A percentile compares a stretch with the other conserved stretches of the same genome.
phyloP scores from a whole-genome alignment of 1,140 invertebrate species.

The Amphibalanus amphitrite region DNA sequence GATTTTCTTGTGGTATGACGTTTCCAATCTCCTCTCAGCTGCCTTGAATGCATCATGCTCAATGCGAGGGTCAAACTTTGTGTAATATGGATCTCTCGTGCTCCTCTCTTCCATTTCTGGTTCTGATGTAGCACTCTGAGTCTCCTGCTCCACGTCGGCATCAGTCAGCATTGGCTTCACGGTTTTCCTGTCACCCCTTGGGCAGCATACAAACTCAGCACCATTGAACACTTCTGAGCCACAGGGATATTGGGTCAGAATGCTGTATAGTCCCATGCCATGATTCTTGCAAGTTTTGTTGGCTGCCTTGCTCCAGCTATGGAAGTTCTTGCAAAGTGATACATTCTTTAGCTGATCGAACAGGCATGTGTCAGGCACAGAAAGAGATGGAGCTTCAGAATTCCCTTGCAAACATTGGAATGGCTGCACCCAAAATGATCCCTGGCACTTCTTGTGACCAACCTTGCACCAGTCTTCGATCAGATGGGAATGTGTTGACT shows the following conservation, averaged over 20 bases:
- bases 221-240: not conserved
- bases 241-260: not conserved
- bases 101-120: conserved; percentile 21
- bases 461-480: not conserved
- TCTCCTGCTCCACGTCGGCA: not conserved
- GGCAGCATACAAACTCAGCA: not conserved
- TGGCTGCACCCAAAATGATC: not conserved
- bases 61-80: conserved; percentile 78
- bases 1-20: conserved; percentile 80
- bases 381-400: not conserved
- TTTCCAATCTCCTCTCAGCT: conserved; percentile 74
- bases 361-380: not conserved
- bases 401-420: not conserved
- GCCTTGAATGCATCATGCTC: conserved; percentile 88
- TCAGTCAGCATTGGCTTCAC: not conserved
- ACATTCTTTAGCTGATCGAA: not conserved
- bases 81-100: conserved; percentile 86
- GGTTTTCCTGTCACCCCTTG: not conserved
- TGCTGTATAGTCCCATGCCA: not conserved
- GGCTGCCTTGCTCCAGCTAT: not conserved
- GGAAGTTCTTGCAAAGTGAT: not conserved
- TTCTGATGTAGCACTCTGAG: not conserved
- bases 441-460: not conserved
- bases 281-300: not conserved
- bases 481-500: not conserved